Evolutionary conservation across 2,888 invertebrate species (phyloP).

Genomic region (Polietes domitor): DNA sequence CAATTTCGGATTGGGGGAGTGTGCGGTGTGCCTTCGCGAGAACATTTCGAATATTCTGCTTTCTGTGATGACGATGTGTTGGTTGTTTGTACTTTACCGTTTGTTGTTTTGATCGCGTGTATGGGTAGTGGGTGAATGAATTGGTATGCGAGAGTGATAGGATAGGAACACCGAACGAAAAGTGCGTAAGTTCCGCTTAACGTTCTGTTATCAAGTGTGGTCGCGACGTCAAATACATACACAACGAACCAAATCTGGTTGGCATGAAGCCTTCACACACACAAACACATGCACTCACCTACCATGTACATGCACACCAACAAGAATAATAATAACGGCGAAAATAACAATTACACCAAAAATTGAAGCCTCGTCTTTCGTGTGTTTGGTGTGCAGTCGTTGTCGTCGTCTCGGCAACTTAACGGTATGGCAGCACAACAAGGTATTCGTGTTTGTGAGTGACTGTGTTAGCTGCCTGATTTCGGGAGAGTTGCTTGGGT

Average conservation of each 20-base stretch:
- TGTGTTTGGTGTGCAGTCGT: neutral
- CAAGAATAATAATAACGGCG: neutral
- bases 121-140: slow-evolving; percentile 30
- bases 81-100: neutral
- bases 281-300: neutral
- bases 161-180: slow-evolving; percentile 1
- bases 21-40: neutral
- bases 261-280: neutral
- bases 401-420: slow-evolving; percentile 25
- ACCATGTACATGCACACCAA: neutral
- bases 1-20: neutral
- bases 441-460: neutral
- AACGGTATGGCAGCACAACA: neutral
- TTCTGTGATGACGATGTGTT: neutral
- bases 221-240: slow-evolving; percentile 37
- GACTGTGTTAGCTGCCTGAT: neutral
- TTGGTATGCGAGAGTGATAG: neutral
- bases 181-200: slow-evolving; percentile 59
- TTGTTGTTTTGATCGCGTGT: slow-evolving; percentile 36
- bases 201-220: slow-evolving; percentile 52
- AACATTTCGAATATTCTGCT: neutral
- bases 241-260: neutral
- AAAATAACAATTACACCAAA: slow-evolving; percentile 23
- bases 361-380: slow-evolving; percentile 10
- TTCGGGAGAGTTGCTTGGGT: neutral